These are phyloP conservation scores for Dusona sp. DNA, from an alignment of 2,888 invertebrate genomes.

Conservation along the genomic window DNA sequence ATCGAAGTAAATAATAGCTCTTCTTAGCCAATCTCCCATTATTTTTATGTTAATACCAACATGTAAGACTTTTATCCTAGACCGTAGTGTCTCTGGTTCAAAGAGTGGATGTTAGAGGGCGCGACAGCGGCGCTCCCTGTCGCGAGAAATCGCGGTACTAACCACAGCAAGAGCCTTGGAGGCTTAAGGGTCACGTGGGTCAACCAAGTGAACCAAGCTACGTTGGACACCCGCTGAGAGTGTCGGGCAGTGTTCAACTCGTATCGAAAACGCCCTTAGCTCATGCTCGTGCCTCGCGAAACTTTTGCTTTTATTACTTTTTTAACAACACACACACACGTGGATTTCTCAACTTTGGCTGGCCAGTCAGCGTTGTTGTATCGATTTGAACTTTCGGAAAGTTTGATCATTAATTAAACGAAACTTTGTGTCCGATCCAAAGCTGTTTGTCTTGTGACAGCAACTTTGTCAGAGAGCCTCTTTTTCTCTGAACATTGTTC, in stretches of 20 bases:
- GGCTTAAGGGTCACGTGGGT: constrained; percentile 75
- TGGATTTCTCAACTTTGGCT: not conserved
- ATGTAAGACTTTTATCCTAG: not conserved
- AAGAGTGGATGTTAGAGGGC: constrained; percentile 56
- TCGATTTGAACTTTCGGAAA: not conserved
- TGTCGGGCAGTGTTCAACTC: constrained; percentile 80
- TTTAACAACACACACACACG: not conserved
- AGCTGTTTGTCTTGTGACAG: not conserved
- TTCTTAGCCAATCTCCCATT: not conserved
- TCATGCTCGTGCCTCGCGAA: constrained; percentile 56
- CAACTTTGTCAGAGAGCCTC: not conserved
- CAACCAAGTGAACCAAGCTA: constrained; percentile 77
- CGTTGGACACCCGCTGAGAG: constrained; percentile 81
- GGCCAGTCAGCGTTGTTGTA: not conserved
- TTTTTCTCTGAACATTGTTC: not conserved
- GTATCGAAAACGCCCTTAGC: constrained; percentile 66
- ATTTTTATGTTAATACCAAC: not conserved
- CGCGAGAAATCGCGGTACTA: constrained; percentile 68
- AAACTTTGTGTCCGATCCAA: not conserved
- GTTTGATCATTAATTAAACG: not conserved
- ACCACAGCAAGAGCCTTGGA: constrained; percentile 31
- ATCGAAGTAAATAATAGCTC: not conserved
- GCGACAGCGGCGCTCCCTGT: constrained; percentile 56
- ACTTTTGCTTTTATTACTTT: constrained; percentile 14
- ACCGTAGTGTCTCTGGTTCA: not conserved